These are phyloP conservation scores for Calliopum simillimum DNA, from an alignment of 2,888 invertebrate species.

Conservation along the genomic window DNA sequence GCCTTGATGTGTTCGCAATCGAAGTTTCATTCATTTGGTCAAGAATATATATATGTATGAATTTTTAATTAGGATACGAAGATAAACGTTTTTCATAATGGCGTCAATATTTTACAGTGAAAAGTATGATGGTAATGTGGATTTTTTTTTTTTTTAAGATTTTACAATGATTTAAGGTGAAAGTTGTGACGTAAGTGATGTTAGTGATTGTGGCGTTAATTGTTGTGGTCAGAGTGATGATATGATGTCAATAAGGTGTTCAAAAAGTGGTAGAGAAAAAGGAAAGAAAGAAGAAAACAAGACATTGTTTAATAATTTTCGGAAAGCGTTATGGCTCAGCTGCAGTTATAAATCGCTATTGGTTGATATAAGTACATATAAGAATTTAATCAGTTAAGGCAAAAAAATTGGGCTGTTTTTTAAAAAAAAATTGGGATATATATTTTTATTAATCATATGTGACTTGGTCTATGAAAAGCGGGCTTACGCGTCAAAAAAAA, in stretches of 20 bases:
- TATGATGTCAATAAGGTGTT: conserved; percentile 25
- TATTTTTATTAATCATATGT: too few species aligned
- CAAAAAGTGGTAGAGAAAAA: conserved; percentile 43
- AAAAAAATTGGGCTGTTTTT: too few species aligned
- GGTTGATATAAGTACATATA: too few species aligned
- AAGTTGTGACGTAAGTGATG: conserved; percentile 16
- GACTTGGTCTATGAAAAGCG: too few species aligned
- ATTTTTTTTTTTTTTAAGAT: conserved; percentile 25
- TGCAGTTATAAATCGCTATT: not conserved
- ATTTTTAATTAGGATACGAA: conserved; percentile 7
- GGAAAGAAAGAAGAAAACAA: conserved; percentile 62
- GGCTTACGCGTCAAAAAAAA: too few species aligned
- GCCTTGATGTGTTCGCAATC: conserved; percentile 71
- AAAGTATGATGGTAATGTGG: not conserved
- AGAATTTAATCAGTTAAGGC: too few species aligned
- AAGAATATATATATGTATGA: not conserved
- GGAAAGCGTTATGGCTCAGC: conserved; percentile 25
- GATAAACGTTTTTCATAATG: not conserved
- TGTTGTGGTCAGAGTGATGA: conserved; percentile 28
- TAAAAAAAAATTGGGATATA: too few species aligned
- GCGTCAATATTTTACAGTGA: conserved; percentile 21
- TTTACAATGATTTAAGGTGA: conserved; percentile 5
- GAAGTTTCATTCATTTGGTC: conserved; percentile 21
- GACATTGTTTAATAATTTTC: conserved; percentile 49
- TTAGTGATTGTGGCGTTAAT: conserved; percentile 20